These are phyloP conservation scores for Onychorhynchus coronatus DNA, from an alignment of 2,113 vertebrate genomes.

Conservation along the genomic window DNA sequence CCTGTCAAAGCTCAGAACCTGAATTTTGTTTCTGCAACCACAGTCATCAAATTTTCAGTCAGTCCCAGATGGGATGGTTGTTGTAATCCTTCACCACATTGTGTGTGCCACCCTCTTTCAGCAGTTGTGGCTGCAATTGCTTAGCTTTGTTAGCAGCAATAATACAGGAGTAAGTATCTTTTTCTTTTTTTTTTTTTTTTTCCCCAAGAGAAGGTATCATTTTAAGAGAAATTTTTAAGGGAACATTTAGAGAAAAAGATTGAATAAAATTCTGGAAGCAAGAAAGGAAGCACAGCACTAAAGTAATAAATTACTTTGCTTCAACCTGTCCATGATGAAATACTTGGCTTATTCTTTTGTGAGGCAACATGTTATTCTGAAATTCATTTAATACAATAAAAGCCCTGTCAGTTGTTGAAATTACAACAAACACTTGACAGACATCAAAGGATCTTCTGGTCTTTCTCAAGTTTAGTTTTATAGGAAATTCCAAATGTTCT, in stretches of 20 bases:
- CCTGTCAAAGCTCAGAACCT: not conserved
- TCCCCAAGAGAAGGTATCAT: not conserved
- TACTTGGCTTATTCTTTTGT: not conserved
- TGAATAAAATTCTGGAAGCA: not conserved
- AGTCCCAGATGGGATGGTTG: not conserved
- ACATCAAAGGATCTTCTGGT: not conserved
- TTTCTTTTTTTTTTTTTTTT: not conserved
- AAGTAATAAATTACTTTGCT: not conserved
- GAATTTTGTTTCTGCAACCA: not conserved
- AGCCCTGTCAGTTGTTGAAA: not conserved
- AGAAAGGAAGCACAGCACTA: not conserved
- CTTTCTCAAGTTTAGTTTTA: not conserved
- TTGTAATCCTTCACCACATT: not conserved
- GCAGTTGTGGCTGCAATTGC: not conserved
- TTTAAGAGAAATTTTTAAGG: not conserved
- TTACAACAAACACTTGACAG: not conserved
- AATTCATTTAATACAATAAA: not conserved
- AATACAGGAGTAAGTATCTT: not conserved
- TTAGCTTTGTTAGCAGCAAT: not conserved
- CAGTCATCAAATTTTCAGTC: not conserved
- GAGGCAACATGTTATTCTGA: not conserved
- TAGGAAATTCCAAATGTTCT: not conserved
- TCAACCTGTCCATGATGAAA: not conserved
- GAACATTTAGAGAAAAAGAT: not conserved
- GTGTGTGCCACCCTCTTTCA: accelerated